Evolutionary conservation across 2,888 invertebrate genomes (phyloP), one percentile per base, ranked within the genome.

Genomic region (Hyles lineata): DNA sequence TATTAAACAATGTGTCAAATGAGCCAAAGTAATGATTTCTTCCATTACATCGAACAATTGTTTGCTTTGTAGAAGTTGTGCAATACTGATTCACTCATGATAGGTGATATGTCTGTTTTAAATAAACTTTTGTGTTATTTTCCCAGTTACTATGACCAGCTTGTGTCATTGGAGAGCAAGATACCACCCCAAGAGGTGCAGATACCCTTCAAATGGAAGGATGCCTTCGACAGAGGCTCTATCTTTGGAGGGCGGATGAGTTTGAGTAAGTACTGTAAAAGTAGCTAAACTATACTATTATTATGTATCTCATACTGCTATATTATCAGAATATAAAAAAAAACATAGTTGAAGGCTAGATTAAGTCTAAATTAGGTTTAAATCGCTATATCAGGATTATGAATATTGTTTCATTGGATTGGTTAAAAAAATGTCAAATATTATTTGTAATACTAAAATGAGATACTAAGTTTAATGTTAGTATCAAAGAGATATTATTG

Each of bases 121-220:
- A 21, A 25, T 15, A 55, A 50, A 23, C 29, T 19, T 35, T 72
- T 52, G 61, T 11, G 21, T 2, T n/a, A 15, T 62, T 63, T 21
- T 23, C 17, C 29, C 91, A 99, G 99, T 84, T 99, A 99, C 93
- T 98, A 99, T 95, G 99, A 99, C 95, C 99, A 99, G 91, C 95
- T 99, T 74, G 96, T 96, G 79, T 97, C 98, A 9, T 95, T 99
- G 87, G 99, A 99, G 94, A 96, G 96, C 73, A 99, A 99, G 95
- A 97, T 99, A 79, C 98, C 99, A 1, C 96, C 98, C 1, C 97
- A 98, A 82, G 99, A 99, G 91, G 96, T 99, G 73, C 98, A 98
- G 90, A 98, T 99, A 78, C 98, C 98, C 5, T 99, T 99, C 92
- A 99, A 99, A 91, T 99, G 99, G 99, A 99, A 99, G 92, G 99